A percentile compares a stretch with the other conserved stretches of the same genome.
phyloP scores from a whole-genome alignment of 1,140 invertebrate genomes.

The Cotesia typhae region DNA sequence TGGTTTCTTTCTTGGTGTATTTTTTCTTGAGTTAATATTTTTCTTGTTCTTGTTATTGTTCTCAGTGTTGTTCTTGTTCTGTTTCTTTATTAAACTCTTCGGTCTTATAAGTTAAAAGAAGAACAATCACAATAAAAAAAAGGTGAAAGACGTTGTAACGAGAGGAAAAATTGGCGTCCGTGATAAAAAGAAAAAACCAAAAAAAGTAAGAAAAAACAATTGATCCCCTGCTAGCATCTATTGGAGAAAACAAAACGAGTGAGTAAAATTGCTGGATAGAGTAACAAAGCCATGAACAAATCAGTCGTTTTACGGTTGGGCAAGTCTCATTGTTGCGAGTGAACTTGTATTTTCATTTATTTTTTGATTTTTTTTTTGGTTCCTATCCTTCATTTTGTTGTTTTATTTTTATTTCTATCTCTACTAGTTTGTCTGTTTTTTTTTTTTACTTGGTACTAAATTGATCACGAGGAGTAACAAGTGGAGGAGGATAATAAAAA shows the following conservation, averaged over 20 bases:
- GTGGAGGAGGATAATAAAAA: conserved; percentile 3
- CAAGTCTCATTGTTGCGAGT: background rate
- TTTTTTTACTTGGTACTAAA: background rate
- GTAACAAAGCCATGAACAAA: conserved; percentile 5
- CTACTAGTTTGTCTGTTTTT: background rate
- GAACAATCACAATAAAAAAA: conserved; percentile 12
- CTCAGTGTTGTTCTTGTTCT: too few relatives aligned
- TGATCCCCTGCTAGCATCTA: background rate
- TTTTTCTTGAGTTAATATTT: too few relatives aligned
- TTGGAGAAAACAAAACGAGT: too few relatives aligned
- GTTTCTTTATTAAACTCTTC: too few relatives aligned
- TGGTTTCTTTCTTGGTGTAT: too few relatives aligned
- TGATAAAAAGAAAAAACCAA: background rate
- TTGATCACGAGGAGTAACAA: conserved; percentile 4
- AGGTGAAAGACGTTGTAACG: conserved; percentile 2
- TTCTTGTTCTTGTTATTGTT: too few relatives aligned
- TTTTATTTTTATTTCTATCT: too few relatives aligned
- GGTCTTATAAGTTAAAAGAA: background rate
- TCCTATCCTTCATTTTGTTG: too few relatives aligned
- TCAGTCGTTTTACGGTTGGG: conserved; percentile 7
- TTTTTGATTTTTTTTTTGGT: too few relatives aligned
- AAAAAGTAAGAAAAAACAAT: background rate
- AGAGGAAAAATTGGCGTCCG: conserved; percentile 10
- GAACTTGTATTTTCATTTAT: background rate
- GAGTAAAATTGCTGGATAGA: background rate